Conservation (phyloP, 2,113 vertebrate genomes). For the Erythrolamprus reginae region DNA sequence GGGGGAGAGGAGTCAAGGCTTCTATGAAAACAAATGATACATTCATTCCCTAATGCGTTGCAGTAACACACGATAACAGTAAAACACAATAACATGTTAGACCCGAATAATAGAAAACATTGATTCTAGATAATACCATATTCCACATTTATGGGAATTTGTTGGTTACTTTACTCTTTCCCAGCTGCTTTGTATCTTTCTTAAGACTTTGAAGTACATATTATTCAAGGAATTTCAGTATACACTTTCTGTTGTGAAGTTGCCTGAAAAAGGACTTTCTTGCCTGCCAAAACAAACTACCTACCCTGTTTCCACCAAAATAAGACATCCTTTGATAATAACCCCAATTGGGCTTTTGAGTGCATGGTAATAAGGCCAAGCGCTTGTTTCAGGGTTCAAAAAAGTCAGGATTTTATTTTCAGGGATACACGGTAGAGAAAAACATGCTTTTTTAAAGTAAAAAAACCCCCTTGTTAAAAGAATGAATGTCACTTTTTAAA, state of each 20-base stretch:
- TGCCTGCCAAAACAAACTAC: not conserved
- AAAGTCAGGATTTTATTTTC: no score
- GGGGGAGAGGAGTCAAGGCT: not conserved
- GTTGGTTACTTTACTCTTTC: not conserved
- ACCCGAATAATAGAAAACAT: not conserved
- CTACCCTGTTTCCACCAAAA: no score
- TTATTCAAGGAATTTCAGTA: not conserved
- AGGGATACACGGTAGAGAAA: no score
- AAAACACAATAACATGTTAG: no score
- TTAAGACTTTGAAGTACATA: not conserved
- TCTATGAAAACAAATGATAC: not conserved
- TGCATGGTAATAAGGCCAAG: no score
- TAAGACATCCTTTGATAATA: no score
- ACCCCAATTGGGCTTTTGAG: no score
- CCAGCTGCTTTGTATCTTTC: not conserved
- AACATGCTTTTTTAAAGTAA: not conserved
- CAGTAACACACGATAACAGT: no score
- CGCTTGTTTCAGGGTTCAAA: no score
- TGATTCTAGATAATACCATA: not conserved
- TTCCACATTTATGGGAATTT: not conserved
- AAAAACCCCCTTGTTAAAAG: not conserved
- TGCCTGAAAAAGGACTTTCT: not conserved
- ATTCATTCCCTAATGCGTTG: no score
- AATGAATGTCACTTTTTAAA: not conserved
- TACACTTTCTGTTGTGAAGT: not conserved